Evolutionary conservation across 2,888 invertebrate genomes (phyloP).

Genomic region (Conomelus anceps): DNA sequence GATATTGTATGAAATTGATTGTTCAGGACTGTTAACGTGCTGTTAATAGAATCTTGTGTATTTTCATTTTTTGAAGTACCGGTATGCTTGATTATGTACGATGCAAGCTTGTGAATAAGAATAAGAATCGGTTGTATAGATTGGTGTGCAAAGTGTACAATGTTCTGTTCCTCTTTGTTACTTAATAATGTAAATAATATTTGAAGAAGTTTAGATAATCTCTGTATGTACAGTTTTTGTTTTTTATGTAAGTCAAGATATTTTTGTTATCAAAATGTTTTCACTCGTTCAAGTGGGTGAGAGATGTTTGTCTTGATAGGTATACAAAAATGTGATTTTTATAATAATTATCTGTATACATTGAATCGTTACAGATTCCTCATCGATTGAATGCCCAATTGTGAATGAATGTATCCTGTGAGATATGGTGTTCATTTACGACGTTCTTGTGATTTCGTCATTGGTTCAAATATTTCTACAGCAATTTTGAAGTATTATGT

Average conservation of each 20-base stretch:
- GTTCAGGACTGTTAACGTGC: not conserved
- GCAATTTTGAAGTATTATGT: not conserved
- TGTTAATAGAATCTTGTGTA: not conserved
- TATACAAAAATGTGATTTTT: not conserved
- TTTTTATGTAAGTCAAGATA: not conserved
- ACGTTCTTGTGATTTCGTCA: not conserved
- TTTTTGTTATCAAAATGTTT: not conserved
- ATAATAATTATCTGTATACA: not conserved
- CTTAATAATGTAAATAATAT: constrained; percentile 18
- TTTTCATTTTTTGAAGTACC: not conserved
- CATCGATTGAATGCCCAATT: not conserved
- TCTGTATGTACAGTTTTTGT: constrained; percentile 18
- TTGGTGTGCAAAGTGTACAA: not conserved
- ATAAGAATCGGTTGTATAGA: not conserved
- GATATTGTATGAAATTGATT: not conserved
- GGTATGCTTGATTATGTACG: not conserved
- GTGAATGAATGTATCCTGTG: not conserved
- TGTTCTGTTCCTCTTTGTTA: constrained; percentile 32
- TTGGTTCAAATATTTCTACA: not conserved
- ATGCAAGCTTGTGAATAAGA: not conserved
- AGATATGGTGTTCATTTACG: constrained; percentile 5
- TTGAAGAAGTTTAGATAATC: not conserved
- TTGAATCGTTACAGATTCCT: not conserved
- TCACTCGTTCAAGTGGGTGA: constrained; percentile 6
- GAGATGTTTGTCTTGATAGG: not conserved